Conservation (phyloP, 2,888 invertebrate species). For the Cabera pusaria region DNA sequence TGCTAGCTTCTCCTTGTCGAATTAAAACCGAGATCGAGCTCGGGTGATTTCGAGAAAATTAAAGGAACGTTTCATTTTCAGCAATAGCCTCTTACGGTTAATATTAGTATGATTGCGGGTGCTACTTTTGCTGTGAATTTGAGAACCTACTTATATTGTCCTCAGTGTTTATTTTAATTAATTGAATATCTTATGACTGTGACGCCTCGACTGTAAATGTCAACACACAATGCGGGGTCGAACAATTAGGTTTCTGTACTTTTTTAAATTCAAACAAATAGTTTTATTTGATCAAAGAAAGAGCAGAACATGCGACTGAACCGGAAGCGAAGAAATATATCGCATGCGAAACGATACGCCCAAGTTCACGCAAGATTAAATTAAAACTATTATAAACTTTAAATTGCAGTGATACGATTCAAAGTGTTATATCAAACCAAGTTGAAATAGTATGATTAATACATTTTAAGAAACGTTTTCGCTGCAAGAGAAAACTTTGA, state of each 20-base stretch:
- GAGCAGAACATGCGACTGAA: conserved; percentile 50
- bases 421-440: conserved; percentile 47
- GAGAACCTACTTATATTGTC: conserved; percentile 57
- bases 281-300: conserved; percentile 41
- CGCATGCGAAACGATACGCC: conserved; percentile 43
- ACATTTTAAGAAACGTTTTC: conserved; percentile 69
- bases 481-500: conserved; percentile 67
- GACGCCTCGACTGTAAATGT: conserved; percentile 5
- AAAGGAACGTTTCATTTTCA: conserved; percentile 74
- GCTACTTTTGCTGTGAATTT: conserved; percentile 48
- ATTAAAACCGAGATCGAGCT: conserved; percentile 75
- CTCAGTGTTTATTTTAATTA: conserved; percentile 65
- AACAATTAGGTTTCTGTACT: no score
- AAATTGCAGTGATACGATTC: conserved; percentile 48
- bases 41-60: conserved; percentile 74
- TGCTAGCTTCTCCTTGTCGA: conserved; percentile 74
- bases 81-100: conserved; percentile 65
- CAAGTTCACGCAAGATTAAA: conserved; percentile 51
- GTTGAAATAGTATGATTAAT: conserved; percentile 63
- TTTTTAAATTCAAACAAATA: neutral
- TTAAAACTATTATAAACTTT: conserved; percentile 50
- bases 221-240: conserved; percentile 6
- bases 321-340: conserved; percentile 46
- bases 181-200: conserved; percentile 37
- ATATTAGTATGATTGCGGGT: conserved; percentile 74